phyloP scores from a whole-genome alignment of 1,140 invertebrate genomes.

The Magallana ariakensis region DNA sequence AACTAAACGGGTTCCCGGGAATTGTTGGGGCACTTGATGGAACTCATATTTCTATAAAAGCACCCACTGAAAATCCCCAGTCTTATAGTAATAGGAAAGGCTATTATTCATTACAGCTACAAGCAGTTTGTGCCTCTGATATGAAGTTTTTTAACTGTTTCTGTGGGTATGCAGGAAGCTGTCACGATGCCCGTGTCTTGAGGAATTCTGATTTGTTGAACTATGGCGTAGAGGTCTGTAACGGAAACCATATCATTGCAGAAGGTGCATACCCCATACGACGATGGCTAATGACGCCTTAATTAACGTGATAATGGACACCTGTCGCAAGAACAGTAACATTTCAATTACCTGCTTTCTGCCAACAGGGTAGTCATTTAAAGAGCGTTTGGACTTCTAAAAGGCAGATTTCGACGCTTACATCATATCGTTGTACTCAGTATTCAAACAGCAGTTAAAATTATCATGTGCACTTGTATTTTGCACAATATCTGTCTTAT shows the following conservation, averaged over 20 bases:
- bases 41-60: conserved; percentile 7
- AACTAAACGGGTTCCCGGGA: not conserved
- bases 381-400: conserved; percentile 26
- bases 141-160: not conserved
- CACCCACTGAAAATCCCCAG: not conserved
- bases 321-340: conserved; percentile 29
- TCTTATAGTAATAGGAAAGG: not conserved
- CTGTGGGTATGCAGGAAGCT: conserved; percentile 1
- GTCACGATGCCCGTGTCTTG: conserved; percentile 59
- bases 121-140: conserved; percentile 3
- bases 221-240: conserved; percentile 59
- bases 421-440: not conserved
- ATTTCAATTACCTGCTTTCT: conserved; percentile 22
- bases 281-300: conserved; percentile 70
- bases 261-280: conserved; percentile 75
- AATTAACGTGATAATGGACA: conserved; percentile 71
- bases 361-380: conserved; percentile 24
- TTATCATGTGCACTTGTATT: not conserved
- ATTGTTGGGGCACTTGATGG: conserved; percentile 24
- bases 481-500: conserved; percentile 26
- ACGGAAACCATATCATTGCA: conserved; percentile 58
- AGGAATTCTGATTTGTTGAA: conserved; percentile 51
- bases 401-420: not conserved
- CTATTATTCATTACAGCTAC: not conserved
- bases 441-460: conserved; percentile 5